Evolutionary conservation across 2,113 vertebrate genomes (phyloP), one percentile per base, ranked within the genome.

Genomic region (Vidua chalybeata): DNA sequence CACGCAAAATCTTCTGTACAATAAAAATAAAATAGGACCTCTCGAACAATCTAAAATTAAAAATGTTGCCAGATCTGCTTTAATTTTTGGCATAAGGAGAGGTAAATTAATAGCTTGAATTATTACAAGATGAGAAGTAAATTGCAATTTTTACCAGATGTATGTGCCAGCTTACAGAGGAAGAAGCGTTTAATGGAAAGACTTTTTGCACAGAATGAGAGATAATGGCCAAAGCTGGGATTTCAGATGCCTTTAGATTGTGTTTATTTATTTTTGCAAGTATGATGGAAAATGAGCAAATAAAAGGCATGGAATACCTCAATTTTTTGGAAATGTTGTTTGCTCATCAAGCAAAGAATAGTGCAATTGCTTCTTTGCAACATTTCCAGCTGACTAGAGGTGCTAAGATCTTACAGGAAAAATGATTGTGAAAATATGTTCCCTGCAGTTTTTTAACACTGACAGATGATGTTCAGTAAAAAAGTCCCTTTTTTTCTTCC

Each of bases 401-500:
- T 73, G 17, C 3, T 10, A 75, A 85, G 55, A 69, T 48, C 30
- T 85, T 79, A 55, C 30, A 76, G 41, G 41, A 85, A 76, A 56
- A 76, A 76, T 62, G 12, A 56, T 52, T 74, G 26, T 82, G 56
- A 46, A 67, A 92, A 55, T 28, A 52, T 75, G 37, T 21, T 88
- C 68, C 93, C 37, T 78, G 64, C 20, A 62, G n/a, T 33, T 78
- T 89, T 89, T 77, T 41, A 75, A 90, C 49, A 63, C 18, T 84
- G 69, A 74, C 28, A 93, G 66, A 81, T 61, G 48, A 63, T 62
- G 28, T 20, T 13, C 0, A 0, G 24, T 81, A 28, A 64, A 63
- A 74, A 31, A 49, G 14, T 30, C 9, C 6, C 6, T 19, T 26
- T 84, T 20, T 51, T 23, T 18, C 11, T 54, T 11, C 9, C 7